Base-by-base conservation (phyloP, 2,113 vertebrate genomes). In the Podarcis muralis region DNA sequence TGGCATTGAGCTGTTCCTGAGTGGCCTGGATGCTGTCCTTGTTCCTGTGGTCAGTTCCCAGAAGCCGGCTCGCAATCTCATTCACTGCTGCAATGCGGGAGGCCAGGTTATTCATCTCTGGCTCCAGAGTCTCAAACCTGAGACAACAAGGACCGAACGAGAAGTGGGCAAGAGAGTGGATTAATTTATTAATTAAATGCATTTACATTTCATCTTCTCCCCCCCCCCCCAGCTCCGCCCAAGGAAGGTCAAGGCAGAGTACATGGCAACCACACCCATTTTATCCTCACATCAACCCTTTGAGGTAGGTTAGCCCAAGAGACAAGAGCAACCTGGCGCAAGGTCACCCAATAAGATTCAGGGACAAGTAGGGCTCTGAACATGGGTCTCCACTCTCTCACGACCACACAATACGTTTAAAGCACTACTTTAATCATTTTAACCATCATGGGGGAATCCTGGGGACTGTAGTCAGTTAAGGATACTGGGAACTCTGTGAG, bases 91-190 rank as follows among this genome's bases (percentile, higher is more conserved):
- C 93, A 23, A 99, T 97, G 5, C 98, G 97, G 0, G 95, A 95
- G 0, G 97, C 97, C 9, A 99, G 77, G 27, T 97, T 98, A 43
- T 98, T 99, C 98, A 99, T 98, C 95, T 99, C 99, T 0, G 98
- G 98, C 93, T 99, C 99, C 91, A 99, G 96, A 6, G 98, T 99
- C 94, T 99, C 98, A 27, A 99, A 99, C 92, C 98, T 99, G 94
- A 83, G 23, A 15, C 18, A 3, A 18, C 11, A 9, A 75, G 11
- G 20, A 35, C 18, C 32, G 8, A 72, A 62, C 0, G 68, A 65
- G 13, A 35, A 9, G 12, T 2, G 37, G 22, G 9, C 30, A 30
- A 32, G 37, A 71, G 7, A 32, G 15, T n/a, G 30, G 13, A 18
- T 16, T 13, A 35, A 35, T 48, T 48, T 53, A 53, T 15, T 16